Evolutionary conservation across 2,113 vertebrate species (phyloP), one percentile per base, ranked within the genome.

Genomic region (Cinclus cinclus): DNA sequence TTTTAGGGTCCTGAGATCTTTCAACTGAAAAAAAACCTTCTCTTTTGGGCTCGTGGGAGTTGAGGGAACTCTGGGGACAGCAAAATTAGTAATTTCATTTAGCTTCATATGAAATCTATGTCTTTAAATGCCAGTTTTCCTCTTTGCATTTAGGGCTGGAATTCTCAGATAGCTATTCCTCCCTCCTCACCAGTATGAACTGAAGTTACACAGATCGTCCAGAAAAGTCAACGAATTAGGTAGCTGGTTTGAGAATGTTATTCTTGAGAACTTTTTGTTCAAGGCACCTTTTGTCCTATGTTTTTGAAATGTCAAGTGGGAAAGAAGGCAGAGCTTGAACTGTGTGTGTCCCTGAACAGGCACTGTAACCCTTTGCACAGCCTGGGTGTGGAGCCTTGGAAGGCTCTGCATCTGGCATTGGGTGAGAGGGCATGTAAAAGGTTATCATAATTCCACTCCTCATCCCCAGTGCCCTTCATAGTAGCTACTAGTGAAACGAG

Each of bases 401-500:
- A 85, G 42, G 19, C 2, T 0, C 28, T 62, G 37, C 8, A 2
- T 37, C 87, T 53, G 62, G 56, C 4, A 0, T 8, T 52, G 73
- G 64, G 76, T 83, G 53, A 93, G 90, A 91, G 49, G 49, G 16
- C 2, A 0, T 67, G 9, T 70, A 81, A 86, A 28, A 83, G 75
- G 64, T 88, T 90, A 56, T 74, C 14, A 5, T 60, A 94, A 91
- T 77, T 86, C 7, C 11, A 31, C 22, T 74, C 58, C 69, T 93
- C 60, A 37, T 18, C 37, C 16, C 6, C 13, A 77, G 58, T 64
- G 78, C 41, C 41, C 44, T 91, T 52, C 35, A 19, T 6, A 88
- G 60, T 15, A 93, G 62, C 74, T 76, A 11, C 92, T 92, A 92
- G 64, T 59, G 41, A 91, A 89, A 93, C 35, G 63, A 94, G 50